phyloP scores from a whole-genome alignment of 2,797 vertebrate genomes.

The Lutjanus campechanus region DNA sequence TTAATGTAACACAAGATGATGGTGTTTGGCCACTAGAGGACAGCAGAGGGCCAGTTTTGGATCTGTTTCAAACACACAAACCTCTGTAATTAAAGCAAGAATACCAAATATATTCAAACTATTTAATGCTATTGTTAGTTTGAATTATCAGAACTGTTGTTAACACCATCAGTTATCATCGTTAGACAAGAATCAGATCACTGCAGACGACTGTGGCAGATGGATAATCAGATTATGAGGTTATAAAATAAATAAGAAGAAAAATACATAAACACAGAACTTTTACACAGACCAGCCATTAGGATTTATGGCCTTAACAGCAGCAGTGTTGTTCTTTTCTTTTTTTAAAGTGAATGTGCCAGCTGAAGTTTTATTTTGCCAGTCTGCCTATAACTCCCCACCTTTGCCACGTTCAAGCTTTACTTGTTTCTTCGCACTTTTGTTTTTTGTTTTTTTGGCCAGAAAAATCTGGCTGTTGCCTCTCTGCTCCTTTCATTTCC shows the following conservation, averaged over 20 bases:
- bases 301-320: no score
- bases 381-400: no score
- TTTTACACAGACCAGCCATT: neutral
- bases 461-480: no score
- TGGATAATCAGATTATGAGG: conserved; percentile 8
- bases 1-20: no score
- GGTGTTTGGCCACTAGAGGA: conserved; percentile 58
- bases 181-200: neutral
- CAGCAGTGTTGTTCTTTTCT: no score
- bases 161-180: neutral
- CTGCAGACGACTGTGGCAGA: conserved; percentile 3
- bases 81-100: neutral
- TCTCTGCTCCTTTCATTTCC: no score
- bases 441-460: no score
- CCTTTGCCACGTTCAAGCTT: no score
- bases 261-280: neutral
- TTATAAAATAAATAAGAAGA: neutral
- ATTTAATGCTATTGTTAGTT: neutral
- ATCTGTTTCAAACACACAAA: neutral
- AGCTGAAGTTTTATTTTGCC: no score
- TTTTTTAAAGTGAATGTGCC: no score
- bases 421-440: no score
- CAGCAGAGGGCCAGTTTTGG: conserved; percentile 25
- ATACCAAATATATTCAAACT: neutral
- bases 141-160: neutral